These are phyloP conservation scores for Achlya flavicornis DNA, from an alignment of 2,888 invertebrate species.

Conservation along the genomic window DNA sequence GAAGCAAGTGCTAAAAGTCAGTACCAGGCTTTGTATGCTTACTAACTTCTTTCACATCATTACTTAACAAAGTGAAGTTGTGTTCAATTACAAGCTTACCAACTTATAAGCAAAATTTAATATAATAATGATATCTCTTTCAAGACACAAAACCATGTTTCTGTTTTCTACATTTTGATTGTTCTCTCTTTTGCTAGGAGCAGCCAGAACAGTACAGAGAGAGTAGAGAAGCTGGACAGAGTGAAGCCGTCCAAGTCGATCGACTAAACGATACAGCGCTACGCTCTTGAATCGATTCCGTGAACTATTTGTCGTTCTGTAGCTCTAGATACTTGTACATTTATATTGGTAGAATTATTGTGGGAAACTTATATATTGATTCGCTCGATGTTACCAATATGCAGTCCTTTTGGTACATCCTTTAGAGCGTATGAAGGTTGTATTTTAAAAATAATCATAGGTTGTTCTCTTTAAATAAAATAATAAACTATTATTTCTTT, in stretches of 20 bases:
- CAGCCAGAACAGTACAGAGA: conserved; percentile 73
- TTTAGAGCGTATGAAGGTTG: too few relatives aligned
- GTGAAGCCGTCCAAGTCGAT: conserved; percentile 81
- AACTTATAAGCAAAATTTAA: too few relatives aligned
- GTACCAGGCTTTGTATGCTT: too few relatives aligned
- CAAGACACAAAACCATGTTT: background rate
- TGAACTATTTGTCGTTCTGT: conserved; percentile 38
- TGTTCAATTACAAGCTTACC: too few relatives aligned
- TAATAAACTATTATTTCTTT: background rate
- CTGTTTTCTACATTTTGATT: background rate
- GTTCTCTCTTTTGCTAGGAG: conserved; percentile 54
- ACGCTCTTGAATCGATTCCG: conserved; percentile 28
- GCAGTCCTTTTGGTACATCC: background rate
- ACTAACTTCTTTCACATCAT: too few relatives aligned
- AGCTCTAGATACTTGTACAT: conserved; percentile 48
- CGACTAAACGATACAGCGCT: conserved; percentile 49
- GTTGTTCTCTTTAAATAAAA: background rate
- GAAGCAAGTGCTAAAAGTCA: too few relatives aligned
- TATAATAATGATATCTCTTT: too few relatives aligned
- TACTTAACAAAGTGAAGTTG: too few relatives aligned
- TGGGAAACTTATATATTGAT: conserved; percentile 38
- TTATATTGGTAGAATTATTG: conserved; percentile 58
- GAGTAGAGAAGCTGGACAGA: conserved; percentile 62
- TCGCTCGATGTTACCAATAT: conserved; percentile 34
- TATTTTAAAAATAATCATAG: background rate